Conservation (phyloP, 2,113 vertebrate species). For the Salvelinus alpinus region DNA sequence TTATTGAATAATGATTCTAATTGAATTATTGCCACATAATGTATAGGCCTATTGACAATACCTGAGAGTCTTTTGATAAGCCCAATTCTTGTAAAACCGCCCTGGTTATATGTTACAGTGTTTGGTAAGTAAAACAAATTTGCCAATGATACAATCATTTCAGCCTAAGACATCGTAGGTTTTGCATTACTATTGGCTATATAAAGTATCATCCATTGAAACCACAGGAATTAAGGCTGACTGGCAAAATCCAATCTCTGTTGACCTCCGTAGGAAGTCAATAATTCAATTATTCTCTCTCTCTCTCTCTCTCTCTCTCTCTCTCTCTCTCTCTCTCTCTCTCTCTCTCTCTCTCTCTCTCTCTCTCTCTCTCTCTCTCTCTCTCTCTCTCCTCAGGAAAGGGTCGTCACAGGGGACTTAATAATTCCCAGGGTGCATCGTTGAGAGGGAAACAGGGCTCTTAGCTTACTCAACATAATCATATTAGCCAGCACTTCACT, state of each 20-base stretch:
- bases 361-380: too few species aligned
- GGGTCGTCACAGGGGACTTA: constrained; percentile 60
- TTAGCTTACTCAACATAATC: constrained; percentile 61
- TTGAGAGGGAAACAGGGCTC: constrained; percentile 50
- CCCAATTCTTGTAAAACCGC: constrained; percentile 24
- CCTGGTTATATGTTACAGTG: constrained; percentile 11
- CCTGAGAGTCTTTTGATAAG: constrained; percentile 13
- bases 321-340: not conserved
- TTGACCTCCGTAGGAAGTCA: constrained; percentile 50
- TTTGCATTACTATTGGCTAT: too few species aligned
- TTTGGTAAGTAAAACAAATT: too few species aligned
- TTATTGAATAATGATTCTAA: too few species aligned
- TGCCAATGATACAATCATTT: too few species aligned
- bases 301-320: too few species aligned
- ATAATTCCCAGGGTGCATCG: constrained; percentile 53
- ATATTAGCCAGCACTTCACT: constrained; percentile 76
- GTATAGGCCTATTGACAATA: too few species aligned
- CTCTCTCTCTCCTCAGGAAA: constrained; percentile 24
- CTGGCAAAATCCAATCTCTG: constrained; percentile 43
- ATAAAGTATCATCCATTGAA: too few species aligned
- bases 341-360: constrained; percentile 6
- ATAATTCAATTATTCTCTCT: not conserved
- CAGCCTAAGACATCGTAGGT: too few species aligned
- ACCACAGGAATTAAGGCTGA: constrained; percentile 29
- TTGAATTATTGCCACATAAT: not conserved